Percentiles rank a stretch among this genome's conserved stretches.
Conservation (phyloP, 2,888 invertebrate genomes). For the Charanyca ferruginea region DNA sequence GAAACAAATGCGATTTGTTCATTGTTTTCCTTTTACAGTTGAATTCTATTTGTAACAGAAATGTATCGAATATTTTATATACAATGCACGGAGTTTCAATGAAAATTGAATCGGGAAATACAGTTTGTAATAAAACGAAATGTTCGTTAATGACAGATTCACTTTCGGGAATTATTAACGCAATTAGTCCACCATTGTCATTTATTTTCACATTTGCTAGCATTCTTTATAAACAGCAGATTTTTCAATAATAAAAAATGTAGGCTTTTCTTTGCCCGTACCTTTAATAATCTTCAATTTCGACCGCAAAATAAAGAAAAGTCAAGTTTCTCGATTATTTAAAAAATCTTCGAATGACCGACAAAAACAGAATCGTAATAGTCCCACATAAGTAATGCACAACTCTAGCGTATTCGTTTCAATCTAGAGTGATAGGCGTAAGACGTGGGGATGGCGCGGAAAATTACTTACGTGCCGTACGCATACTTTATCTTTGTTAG, state of each 20-base stretch:
- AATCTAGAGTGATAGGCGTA: slow-evolving; percentile 17
- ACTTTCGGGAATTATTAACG: background rate
- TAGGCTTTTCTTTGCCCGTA: too few species aligned
- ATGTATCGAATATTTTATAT: slow-evolving; percentile 1
- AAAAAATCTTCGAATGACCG: too few species aligned
- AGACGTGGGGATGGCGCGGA: slow-evolving; percentile 20
- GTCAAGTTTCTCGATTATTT: too few species aligned
- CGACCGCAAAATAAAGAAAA: too few species aligned
- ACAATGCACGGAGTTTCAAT: background rate
- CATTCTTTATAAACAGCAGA: too few species aligned
- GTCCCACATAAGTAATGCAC: background rate
- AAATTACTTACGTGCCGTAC: slow-evolving; percentile 19
- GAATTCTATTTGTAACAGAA: slow-evolving; percentile 1
- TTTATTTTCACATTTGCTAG: too few species aligned
- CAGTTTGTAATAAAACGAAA: background rate
- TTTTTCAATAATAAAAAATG: too few species aligned
- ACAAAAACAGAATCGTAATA: background rate
- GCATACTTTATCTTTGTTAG: background rate
- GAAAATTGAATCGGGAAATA: slow-evolving; percentile 2
- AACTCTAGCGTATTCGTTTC: slow-evolving; percentile 22
- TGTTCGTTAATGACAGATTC: slow-evolving; percentile 1
- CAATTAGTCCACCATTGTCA: too few species aligned
- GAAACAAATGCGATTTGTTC: background rate
- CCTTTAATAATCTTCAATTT: too few species aligned
- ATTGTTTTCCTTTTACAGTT: background rate